Conservation (phyloP, 2,797 vertebrate species). For the Sebastes hubbsi region DNA sequence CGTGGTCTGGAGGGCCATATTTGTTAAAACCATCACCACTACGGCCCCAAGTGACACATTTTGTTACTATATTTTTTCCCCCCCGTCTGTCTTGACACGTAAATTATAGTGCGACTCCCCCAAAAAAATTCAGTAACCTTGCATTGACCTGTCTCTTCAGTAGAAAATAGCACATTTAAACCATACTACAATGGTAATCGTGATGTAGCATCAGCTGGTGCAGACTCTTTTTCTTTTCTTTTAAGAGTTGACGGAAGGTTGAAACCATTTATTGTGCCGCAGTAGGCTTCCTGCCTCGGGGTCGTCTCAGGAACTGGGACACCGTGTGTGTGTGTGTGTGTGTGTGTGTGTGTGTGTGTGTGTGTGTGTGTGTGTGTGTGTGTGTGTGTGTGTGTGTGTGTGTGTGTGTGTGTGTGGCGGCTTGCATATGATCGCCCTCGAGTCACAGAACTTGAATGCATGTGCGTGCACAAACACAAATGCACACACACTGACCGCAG, state of each 20-base stretch:
- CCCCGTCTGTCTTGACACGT: not conserved
- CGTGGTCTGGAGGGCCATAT: conserved; percentile 32
- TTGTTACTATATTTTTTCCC: not conserved
- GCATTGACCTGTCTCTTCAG: not conserved
- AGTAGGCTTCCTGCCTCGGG: conserved; percentile 35
- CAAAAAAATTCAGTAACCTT: not conserved
- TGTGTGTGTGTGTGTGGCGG: conserved; percentile 46
- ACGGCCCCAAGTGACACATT: conserved; percentile 16
- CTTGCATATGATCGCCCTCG: conserved; percentile 49
- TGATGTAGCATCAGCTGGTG: conserved; percentile 14
- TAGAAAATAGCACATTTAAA: conserved; percentile 16
- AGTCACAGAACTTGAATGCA: conserved; percentile 50
- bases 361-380: conserved; percentile 55
- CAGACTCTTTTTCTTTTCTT: not conserved
- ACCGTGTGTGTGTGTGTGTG: conserved; percentile 49
- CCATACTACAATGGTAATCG: not conserved
- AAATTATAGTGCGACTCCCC: conserved; percentile 14
- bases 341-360: conserved; percentile 52
- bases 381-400: conserved; percentile 52
- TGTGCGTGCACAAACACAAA: conserved; percentile 15
- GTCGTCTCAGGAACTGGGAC: conserved; percentile 65
- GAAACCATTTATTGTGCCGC: conserved; percentile 37
- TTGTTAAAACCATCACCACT: conserved; percentile 55
- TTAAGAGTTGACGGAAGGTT: conserved; percentile 22
- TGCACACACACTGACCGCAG: conserved; percentile 45